Base-by-base conservation (phyloP, 2,888 invertebrate species). In the Archaeoteleia sp. region DNA sequence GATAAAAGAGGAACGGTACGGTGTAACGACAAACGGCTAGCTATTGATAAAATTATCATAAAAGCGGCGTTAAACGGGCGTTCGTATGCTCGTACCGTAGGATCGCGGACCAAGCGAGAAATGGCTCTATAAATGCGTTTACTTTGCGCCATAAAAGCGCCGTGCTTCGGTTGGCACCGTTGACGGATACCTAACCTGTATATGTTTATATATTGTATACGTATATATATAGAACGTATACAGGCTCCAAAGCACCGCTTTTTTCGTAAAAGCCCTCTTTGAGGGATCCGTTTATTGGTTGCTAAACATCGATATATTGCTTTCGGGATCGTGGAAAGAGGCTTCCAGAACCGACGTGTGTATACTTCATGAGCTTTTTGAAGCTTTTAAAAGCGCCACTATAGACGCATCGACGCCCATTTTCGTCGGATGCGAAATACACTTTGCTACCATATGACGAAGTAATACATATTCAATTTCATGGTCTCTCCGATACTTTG, bases 221-320 rank as follows among this genome's bases (percentile, higher is more conserved):
- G 48, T 68, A 70, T 62, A 70, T 39, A 62, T 49, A 43, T 40
- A 45, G 15, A 39, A 58, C 25, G 39, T 45, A 51, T 49, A 58
- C 53, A 60, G 68, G 61, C 65, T 62, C 75, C 78, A 78, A 78
- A 79, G 81, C 81, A 80, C 74, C 80, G 82, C 80, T 83, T 80
- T 82, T 81, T 71, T 76, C 77, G 80, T 83, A 81, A 84, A 84
- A 84, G 82, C 82, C 76, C 83, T 82, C 84, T 83, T 84, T 83
- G 83, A 84, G 78, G 79, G 82, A 84, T 82, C 82, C 82, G 81
- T 84, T 84, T 84, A 84, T 84, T 84, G 84, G 84, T 84, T 84
- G 84, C 84, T 84, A 84, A 84, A 84, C 84, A 84, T 83, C 84
- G 80, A 84, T 84, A 83, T 83, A 84, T 84, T 83, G 84, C 84